A percentile compares a stretch with the other conserved stretches of the same genome.
These are phyloP conservation scores for Drosophila pallidifrons DNA, from an alignment of 1,140 invertebrate species.

Conservation along the genomic window DNA sequence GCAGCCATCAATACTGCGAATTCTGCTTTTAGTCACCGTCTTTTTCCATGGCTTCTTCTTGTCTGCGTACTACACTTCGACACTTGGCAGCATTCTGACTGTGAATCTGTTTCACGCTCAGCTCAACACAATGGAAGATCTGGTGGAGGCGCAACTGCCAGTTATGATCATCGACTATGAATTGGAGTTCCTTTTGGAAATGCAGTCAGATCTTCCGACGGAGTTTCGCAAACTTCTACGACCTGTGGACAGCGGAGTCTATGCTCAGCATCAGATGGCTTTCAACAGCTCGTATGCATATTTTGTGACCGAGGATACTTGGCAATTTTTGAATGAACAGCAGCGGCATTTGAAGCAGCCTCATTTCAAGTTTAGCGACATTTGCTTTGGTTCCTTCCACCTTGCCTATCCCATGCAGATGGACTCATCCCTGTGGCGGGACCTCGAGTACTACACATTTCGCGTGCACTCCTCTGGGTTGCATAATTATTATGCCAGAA, in stretches of 20 bases:
- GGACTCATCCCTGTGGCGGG: conserved; percentile 70
- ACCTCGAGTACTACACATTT: conserved; percentile 69
- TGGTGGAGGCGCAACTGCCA: conserved; percentile 62
- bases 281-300: conserved; percentile 75
- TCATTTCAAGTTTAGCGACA: conserved; percentile 66
- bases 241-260: conserved; percentile 63
- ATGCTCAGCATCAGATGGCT: conserved; percentile 51
- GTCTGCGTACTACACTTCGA: conserved; percentile 72
- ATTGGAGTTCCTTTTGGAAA: conserved; percentile 62
- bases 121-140: conserved; percentile 72
- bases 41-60: conserved; percentile 78
- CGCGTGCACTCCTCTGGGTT: conserved; percentile 68
- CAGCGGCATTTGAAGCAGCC: conserved; percentile 64
- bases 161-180: conserved; percentile 81
- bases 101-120: conserved; percentile 75
- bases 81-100: conserved; percentile 72
- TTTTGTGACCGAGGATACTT: conserved; percentile 69
- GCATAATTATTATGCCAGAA: conserved; percentile 65
- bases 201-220: conserved; percentile 47
- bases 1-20: conserved; percentile 47
- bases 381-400: conserved; percentile 74
- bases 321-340: conserved; percentile 72
- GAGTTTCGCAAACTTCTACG: conserved; percentile 55
- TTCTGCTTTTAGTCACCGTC: conserved; percentile 55
- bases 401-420: conserved; percentile 71